phyloP scores from a whole-genome alignment of 2,113 vertebrate genomes.

The Rutilus rutilus region DNA sequence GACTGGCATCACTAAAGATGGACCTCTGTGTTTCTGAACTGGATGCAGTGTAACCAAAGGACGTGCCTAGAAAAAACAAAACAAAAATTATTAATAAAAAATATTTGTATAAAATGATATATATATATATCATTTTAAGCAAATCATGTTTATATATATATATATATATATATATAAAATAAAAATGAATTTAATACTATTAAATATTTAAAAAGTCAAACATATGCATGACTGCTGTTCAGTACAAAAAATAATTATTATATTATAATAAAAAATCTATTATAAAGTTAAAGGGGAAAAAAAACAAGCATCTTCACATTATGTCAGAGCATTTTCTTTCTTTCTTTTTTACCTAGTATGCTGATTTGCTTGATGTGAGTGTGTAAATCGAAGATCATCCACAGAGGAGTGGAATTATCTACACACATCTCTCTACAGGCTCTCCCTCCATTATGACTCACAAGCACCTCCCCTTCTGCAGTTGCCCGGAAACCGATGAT shows the following conservation, averaged over 20 bases:
- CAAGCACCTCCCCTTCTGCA: conserved; percentile 84
- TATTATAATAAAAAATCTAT: neutral
- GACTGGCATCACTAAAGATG: conserved; percentile 59
- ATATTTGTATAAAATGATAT: no score
- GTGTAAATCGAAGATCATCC: conserved; percentile 92
- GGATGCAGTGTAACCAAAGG: conserved; percentile 3
- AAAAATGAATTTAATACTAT: no score
- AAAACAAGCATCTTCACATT: neutral
- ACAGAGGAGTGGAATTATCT: conserved; percentile 91
- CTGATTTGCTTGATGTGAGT: conserved; percentile 88
- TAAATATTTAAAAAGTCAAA: no score
- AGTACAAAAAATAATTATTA: neutral
- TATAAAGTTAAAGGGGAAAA: neutral
- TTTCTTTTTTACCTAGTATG: conserved; percentile 82
- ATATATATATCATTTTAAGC: no score
- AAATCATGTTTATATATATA: neutral
- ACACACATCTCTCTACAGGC: conserved; percentile 88
- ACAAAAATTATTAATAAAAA: neutral
- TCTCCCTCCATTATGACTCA: conserved; percentile 85
- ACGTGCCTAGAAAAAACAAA: conserved; percentile 3
- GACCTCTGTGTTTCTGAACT: conserved; percentile 19
- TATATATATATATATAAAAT: no score
- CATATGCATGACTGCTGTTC: no score
- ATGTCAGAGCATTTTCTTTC: neutral
- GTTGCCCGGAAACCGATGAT: conserved; percentile 89